Base-by-base conservation (phyloP, 2,888 invertebrate species). In the Apoda limacodes region DNA sequence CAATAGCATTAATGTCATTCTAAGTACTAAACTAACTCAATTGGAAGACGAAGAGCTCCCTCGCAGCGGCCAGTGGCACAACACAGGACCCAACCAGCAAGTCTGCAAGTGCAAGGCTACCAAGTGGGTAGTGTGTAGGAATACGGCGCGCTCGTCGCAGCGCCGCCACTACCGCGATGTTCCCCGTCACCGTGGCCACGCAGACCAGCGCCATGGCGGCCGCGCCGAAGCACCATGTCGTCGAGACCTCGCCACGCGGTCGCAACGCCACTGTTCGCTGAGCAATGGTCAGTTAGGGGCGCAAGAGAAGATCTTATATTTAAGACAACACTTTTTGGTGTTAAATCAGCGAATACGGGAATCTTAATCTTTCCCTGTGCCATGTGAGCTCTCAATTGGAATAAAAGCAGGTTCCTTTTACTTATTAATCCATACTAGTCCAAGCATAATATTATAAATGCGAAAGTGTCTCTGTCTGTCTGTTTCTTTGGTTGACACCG, bases 41-140 rank as follows among this genome's bases (percentile, higher is more conserved):
- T 14, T 65, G 62, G 45, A 76, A 69, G n/a, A 75, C 66, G 29
- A 82, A 80, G n/a, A 85, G 61, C 45, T 86, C 85, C 32, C 84
- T 63, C 1, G 70, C 71, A 2, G 83, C 84, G 0, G 83, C 84
- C 2, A 86, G 60, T 0, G 86, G 86, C 23, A 85, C 55, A 9
- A 86, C 85, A 3, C 78, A 71, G 1, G 66, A 20, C 0, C 82
- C 88, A 2, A 88, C 70, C 28, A 88, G 60, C 14, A 88, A 59
- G 48, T 88, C 88, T 2, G 88, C 88, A 0, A 82, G 68, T 0
- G 88, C 88, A 36, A 88, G 56, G 41, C 88, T 88, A 2, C 84
- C 85, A n/a, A 88, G 83, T 35, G 88, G 83, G 46, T 84, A 85
- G 51, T 88, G 87, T 3, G 87, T 84, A 0, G 88, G 85, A n/a